Percentiles rank a stretch among this genome's conserved stretches.
phyloP scores from a whole-genome alignment of 2,797 vertebrate genomes.

The Oreochromis grahami region DNA sequence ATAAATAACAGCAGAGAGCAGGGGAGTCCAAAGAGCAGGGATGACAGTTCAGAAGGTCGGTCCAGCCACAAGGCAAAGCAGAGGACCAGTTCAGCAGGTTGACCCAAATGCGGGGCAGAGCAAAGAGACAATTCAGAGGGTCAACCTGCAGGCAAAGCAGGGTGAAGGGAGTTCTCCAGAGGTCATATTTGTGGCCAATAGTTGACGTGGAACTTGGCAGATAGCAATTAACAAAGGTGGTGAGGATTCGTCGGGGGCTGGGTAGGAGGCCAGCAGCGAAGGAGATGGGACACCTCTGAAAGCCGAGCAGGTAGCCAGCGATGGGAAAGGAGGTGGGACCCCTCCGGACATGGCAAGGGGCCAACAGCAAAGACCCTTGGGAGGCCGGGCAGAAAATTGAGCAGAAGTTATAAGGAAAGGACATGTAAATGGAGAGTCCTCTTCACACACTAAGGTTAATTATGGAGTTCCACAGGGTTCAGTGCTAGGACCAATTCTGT shows the following conservation, averaged over 20 bases:
- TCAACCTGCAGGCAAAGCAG: neutral
- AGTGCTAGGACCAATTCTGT: too few species aligned
- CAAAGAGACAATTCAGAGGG: neutral
- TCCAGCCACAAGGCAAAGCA: neutral
- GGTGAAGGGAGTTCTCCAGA: neutral
- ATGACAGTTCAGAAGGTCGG: neutral
- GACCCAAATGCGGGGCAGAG: neutral
- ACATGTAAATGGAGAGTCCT: neutral
- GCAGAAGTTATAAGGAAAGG: neutral
- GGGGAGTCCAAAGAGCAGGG: neutral
- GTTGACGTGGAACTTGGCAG: neutral
- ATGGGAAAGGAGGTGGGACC: neutral
- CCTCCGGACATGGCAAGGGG: rapidly evolving
- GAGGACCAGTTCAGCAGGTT: neutral
- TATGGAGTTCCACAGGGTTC: too few species aligned
- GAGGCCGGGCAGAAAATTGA: neutral
- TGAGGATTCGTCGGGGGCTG: neutral
- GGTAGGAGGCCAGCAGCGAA: neutral
- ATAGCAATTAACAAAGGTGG: neutral
- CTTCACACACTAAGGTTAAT: too few species aligned
- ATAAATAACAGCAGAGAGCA: neutral
- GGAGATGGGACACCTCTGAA: neutral
- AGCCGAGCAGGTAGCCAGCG: neutral
- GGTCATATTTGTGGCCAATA: neutral
- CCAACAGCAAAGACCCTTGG: neutral